These are phyloP conservation scores for Nansenia antarctica DNA, from an alignment of 2,113 vertebrate genomes.

Conservation along the genomic window DNA sequence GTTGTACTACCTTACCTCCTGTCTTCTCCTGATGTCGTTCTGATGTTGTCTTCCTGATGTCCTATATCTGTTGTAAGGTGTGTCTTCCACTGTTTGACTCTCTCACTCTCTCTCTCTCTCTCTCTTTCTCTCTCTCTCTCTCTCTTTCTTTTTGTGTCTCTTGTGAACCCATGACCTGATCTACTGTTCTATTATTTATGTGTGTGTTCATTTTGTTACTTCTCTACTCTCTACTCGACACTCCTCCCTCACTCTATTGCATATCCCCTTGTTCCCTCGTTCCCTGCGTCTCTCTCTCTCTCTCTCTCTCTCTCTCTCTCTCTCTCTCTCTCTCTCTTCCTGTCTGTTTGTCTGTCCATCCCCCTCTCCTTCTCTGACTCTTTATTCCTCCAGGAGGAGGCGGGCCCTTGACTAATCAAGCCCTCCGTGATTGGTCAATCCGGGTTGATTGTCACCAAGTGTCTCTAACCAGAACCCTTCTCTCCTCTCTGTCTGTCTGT, in stretches of 20 bases:
- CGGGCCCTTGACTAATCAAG: slow-evolving; percentile 51
- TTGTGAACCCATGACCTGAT: too few relatives aligned
- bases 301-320: neutral
- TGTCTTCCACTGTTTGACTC: neutral
- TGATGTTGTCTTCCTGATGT: too few relatives aligned
- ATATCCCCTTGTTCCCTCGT: neutral
- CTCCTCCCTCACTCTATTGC: neutral
- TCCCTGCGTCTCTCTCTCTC: neutral
- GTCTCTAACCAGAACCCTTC: slow-evolving; percentile 44
- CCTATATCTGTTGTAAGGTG: too few relatives aligned
- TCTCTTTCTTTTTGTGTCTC: neutral
- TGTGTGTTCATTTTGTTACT: too few relatives aligned
- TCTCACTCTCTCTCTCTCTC: neutral
- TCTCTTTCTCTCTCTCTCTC: neutral
- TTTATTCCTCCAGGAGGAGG: slow-evolving; percentile 50
- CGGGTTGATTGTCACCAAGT: slow-evolving; percentile 45
- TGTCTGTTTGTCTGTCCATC: slow-evolving; percentile 2
- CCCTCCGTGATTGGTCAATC: slow-evolving; percentile 55
- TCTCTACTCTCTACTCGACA: too few relatives aligned
- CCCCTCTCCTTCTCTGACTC: slow-evolving; percentile 29
- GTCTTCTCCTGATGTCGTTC: neutral
- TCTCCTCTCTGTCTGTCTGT: slow-evolving; percentile 31
- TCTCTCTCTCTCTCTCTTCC: neutral
- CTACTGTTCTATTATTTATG: too few relatives aligned
- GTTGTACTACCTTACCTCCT: neutral